Percentiles rank a stretch among this genome's conserved stretches.
Evolutionary conservation across 1,140 invertebrate genomes (phyloP).

Genomic region (Popillia japonica): DNA sequence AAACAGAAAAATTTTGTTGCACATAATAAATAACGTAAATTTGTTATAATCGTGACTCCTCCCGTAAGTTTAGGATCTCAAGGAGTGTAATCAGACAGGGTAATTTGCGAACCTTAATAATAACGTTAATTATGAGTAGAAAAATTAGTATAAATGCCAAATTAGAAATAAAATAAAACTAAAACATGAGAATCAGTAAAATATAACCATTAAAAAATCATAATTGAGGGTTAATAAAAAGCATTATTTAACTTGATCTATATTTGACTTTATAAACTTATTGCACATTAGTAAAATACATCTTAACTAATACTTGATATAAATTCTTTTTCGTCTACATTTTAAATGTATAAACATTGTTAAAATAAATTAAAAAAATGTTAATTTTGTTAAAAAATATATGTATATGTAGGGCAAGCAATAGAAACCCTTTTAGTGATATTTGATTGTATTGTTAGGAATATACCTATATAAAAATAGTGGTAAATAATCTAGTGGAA

Average conservation of each 20-base stretch:
- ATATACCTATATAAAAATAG: conserved; percentile 24
- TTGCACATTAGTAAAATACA: conserved; percentile 35
- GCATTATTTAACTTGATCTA: conserved; percentile 30
- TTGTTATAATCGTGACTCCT: no score
- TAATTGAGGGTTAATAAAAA: conserved; percentile 38
- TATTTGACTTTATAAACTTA: conserved; percentile 23
- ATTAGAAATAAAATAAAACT: not conserved
- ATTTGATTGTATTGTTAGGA: not conserved
- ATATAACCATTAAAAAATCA: conserved; percentile 1
- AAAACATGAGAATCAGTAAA: not conserved
- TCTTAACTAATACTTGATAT: not conserved
- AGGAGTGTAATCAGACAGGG: no score
- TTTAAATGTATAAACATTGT: not conserved
- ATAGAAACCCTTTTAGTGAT: not conserved
- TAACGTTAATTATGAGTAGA: not conserved
- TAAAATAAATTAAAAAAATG: conserved; percentile 27
- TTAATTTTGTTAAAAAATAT: conserved; percentile 31
- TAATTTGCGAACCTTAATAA: no score
- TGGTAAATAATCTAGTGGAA: not conserved
- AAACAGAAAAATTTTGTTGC: no score
- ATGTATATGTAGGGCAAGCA: not conserved
- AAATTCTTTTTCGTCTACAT: conserved; percentile 19
- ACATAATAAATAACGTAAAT: no score
- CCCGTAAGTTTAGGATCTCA: no score
- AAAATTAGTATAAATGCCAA: not conserved